phyloP scores from a whole-genome alignment of 2,113 vertebrate species.

The Anoplopoma fimbria region DNA sequence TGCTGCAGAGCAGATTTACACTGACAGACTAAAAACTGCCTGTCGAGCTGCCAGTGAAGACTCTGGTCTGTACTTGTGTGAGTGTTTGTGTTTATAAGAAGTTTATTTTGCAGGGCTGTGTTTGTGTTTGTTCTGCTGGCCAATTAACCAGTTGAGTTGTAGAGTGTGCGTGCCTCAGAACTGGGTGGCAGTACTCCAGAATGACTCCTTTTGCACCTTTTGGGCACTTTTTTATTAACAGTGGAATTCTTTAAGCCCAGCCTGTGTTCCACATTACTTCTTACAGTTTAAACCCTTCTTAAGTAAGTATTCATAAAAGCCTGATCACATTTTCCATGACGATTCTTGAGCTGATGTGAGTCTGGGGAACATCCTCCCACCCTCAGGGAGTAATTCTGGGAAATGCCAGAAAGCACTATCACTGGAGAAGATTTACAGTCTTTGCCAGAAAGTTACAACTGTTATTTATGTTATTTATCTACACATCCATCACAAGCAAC shows the following conservation, averaged over 20 bases:
- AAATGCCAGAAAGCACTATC: constrained; percentile 40
- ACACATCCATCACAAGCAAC: background rate
- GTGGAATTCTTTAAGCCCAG: background rate
- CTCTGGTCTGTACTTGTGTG: constrained; percentile 16
- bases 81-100: constrained; percentile 46
- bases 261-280: background rate
- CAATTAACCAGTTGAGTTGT: constrained; percentile 36
- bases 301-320: constrained; percentile 6
- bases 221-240: background rate
- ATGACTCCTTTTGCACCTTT: constrained; percentile 2
- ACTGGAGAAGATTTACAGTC: background rate
- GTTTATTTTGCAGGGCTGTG: constrained; percentile 69
- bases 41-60: constrained; percentile 32
- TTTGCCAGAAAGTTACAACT: constrained; percentile 2
- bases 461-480: too few species aligned
- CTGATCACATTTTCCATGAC: constrained; percentile 61
- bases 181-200: background rate
- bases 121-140: constrained; percentile 50
- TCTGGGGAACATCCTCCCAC: constrained; percentile 29
- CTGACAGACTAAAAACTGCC: constrained; percentile 60
- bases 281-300: background rate
- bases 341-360: constrained; percentile 35
- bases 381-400: constrained; percentile 20
- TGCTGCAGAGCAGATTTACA: constrained; percentile 68
- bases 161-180: constrained; percentile 6